Percentiles rank a stretch among this genome's conserved stretches.
Conservation (phyloP, 1,140 invertebrate genomes). For the Drosophila setifemur region DNA sequence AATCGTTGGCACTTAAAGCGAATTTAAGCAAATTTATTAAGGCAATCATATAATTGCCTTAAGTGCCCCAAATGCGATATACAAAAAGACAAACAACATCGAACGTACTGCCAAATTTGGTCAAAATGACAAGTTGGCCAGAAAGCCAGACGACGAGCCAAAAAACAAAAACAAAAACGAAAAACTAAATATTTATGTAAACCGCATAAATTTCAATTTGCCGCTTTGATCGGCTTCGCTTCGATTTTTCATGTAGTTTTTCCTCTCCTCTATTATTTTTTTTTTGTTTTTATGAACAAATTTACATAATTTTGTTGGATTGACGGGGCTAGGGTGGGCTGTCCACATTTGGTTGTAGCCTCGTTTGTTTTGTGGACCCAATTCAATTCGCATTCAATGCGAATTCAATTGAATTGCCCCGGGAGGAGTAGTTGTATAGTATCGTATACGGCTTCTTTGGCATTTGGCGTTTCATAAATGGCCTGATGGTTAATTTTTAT, state of each 20-base stretch:
- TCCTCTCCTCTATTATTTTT: not conserved
- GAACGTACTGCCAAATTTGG: conserved; percentile 62
- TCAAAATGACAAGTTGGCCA: conserved; percentile 56
- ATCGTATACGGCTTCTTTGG: conserved; percentile 65
- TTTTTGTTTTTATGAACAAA: conserved; percentile 25
- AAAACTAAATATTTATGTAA: conserved; percentile 22
- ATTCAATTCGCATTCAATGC: conserved; percentile 66
- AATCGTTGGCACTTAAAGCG: conserved; percentile 55
- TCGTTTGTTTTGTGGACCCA: conserved; percentile 56
- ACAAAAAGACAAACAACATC: conserved; percentile 4
- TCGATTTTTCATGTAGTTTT: conserved; percentile 42
- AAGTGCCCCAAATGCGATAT: conserved; percentile 12
- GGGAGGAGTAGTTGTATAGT: conserved; percentile 11
- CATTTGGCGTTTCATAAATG: conserved; percentile 74
- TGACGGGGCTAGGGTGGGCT: conserved; percentile 32
- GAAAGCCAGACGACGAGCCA: conserved; percentile 1
- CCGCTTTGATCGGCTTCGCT: conserved; percentile 27
- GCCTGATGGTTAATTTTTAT: conserved; percentile 73
- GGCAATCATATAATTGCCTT: conserved; percentile 66
- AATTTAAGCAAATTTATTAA: conserved; percentile 71
- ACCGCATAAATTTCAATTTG: conserved; percentile 55
- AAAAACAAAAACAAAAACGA: not conserved
- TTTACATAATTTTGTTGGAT: conserved; percentile 72
- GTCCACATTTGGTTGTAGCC: conserved; percentile 66
- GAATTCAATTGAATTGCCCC: conserved; percentile 53